Conservation (phyloP, 1,140 invertebrate species). For the Epicauta chinensis region DNA sequence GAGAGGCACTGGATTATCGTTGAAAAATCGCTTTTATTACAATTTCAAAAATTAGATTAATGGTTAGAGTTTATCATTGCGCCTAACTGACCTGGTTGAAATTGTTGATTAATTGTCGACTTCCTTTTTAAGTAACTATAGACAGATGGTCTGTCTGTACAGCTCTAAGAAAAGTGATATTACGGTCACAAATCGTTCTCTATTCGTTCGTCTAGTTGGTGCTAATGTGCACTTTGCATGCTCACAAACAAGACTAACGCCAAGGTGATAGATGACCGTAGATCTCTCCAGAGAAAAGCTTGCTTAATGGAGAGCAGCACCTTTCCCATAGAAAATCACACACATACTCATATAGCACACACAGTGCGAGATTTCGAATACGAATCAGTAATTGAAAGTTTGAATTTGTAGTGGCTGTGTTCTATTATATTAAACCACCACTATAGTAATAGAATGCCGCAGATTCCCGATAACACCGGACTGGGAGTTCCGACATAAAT, state of each 20-base stretch:
- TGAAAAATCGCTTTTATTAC: too few relatives aligned
- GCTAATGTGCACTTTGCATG: slow-evolving; percentile 30
- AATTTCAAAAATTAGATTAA: too few relatives aligned
- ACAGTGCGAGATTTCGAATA: not conserved
- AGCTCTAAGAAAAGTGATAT: slow-evolving; percentile 13
- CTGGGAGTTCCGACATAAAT: too few relatives aligned
- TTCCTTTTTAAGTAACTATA: too few relatives aligned
- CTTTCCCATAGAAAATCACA: slow-evolving; percentile 12
- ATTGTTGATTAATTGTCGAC: too few relatives aligned
- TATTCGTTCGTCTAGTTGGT: slow-evolving; percentile 21
- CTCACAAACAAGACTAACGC: slow-evolving; percentile 9
- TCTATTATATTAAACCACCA: slow-evolving; percentile 2
- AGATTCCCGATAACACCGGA: slow-evolving; percentile 7
- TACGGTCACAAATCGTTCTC: slow-evolving; percentile 21
- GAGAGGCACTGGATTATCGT: too few relatives aligned
- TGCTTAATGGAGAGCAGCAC: slow-evolving; percentile 24
- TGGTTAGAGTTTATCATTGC: too few relatives aligned
- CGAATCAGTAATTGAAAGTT: slow-evolving; percentile 20
- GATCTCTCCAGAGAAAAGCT: slow-evolving; percentile 20
- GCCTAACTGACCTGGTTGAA: too few relatives aligned
- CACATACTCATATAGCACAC: too few relatives aligned
- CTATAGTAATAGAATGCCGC: slow-evolving; percentile 10
- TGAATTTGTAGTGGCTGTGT: too few relatives aligned
- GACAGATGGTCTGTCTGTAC: not conserved
- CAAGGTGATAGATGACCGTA: slow-evolving; percentile 22